Base-by-base conservation (phyloP, 2,888 invertebrate genomes). In the Pilophorus perplexus region DNA sequence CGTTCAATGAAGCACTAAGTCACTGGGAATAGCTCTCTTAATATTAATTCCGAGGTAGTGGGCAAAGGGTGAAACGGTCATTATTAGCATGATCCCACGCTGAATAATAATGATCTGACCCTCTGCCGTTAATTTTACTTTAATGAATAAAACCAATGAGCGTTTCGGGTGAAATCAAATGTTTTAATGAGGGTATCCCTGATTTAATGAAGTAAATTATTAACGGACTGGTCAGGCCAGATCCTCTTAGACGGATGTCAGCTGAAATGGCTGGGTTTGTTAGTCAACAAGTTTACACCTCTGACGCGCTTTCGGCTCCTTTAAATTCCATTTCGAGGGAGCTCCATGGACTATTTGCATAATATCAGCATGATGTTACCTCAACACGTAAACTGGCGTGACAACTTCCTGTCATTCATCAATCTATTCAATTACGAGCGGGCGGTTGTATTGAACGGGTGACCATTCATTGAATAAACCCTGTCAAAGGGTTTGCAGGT, bases 181-280 rank as follows among this genome's bases (percentile, higher is more conserved):
- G 23, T 46, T 46, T 46, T 46, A 46, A 46, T 46, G 46, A 46
- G 14, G 46, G 46, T 46, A 46, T 46, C 25, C 46, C 46, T 23
- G 46, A 46, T 25, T 46, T 46, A 46, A 46, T 46, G 46, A 46
- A 46, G 23, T 46, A 46, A 46, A 46, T n/a, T 46, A 46, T 46
- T 46, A 46, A 46, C 23, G 12, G n/a, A 23, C 46, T 46, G 46
- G 25, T 25, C 46, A 14, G 46, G 14, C 10, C 12, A 14, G 46
- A 23, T 46, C 46, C 25, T 25, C 22, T 14, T 22, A 10, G 46
- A 22, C 23, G 22, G 20, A 6, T 20, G 12, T 12, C 23, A n/a
- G 12, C 12, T 3, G 46, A 1, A 14, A 23, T 1, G 44, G 20
- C 18, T 18, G 20, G 3, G 44, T 20, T n/a, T 23, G 23, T 14